Percentiles rank a stretch among this genome's conserved stretches.
Conservation (phyloP, 2,113 vertebrate species). For the Poeciliopsis turrubarensis region DNA sequence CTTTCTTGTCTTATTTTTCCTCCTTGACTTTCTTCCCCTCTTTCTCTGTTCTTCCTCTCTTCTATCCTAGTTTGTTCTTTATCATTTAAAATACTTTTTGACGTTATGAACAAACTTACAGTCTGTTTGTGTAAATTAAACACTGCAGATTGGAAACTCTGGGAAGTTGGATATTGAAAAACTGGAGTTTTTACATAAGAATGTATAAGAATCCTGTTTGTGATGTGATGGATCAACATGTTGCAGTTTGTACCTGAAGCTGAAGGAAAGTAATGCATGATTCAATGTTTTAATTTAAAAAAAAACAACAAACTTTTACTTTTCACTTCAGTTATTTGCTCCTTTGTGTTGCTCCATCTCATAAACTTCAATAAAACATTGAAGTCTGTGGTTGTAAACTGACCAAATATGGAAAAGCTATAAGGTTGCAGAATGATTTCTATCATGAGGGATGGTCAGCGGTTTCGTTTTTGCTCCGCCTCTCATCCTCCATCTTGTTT, state of each 20-base stretch:
- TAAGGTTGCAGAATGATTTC: background rate
- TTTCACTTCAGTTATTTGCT: background rate
- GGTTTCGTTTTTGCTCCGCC: slow-evolving; percentile 15
- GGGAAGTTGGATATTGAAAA: background rate
- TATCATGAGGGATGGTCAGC: background rate
- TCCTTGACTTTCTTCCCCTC: background rate
- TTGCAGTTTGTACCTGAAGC: background rate
- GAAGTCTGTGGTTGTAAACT: background rate
- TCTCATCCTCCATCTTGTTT: slow-evolving; percentile 30
- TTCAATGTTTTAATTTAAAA: no score
- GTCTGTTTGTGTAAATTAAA: no score
- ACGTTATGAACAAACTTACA: no score
- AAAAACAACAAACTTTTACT: background rate
- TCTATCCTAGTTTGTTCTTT: background rate
- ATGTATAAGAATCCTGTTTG: background rate
- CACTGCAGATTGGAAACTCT: background rate
- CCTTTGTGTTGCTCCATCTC: background rate
- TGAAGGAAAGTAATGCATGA: no score
- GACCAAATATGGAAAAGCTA: background rate
- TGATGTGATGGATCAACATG: background rate
- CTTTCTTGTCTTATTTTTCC: background rate
- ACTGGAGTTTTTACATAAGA: background rate
- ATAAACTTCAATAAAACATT: background rate
- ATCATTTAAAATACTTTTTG: background rate
- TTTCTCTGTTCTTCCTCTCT: background rate